A percentile compares a stretch with the other conserved stretches of the same genome.
Evolutionary conservation across 2,113 vertebrate genomes (phyloP).

Genomic region (Gnathonemus longibarbis): DNA sequence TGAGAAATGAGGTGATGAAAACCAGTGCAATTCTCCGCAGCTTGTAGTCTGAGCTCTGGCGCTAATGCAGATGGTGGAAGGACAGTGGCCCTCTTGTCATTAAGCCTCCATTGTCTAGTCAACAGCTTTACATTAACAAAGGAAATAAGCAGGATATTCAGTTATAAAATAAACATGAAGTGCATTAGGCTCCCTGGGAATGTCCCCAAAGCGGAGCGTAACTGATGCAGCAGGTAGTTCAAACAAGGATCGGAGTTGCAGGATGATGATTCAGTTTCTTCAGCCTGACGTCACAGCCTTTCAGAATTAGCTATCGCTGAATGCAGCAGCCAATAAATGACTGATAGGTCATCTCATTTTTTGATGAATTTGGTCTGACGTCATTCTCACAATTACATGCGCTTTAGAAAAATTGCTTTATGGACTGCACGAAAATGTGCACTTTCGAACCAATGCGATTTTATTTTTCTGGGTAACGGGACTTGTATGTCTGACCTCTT

Average conservation of each 20-base stretch:
- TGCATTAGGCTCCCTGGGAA: neutral
- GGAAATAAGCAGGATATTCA: neutral
- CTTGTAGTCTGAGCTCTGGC: neutral
- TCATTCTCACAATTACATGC: neutral
- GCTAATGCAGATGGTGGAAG: neutral
- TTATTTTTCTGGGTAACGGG: neutral
- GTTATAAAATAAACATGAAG: neutral
- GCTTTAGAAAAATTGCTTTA: neutral
- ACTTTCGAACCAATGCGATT: neutral
- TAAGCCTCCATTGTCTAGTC: neutral
- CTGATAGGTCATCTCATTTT: neutral
- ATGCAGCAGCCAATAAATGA: neutral
- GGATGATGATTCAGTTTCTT: constrained; percentile 11
- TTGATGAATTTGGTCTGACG: neutral
- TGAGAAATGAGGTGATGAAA: neutral
- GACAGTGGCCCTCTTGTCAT: neutral
- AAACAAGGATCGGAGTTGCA: neutral
- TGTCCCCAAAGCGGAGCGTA: neutral
- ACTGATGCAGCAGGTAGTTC: neutral
- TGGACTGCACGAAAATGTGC: neutral
- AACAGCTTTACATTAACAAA: neutral
- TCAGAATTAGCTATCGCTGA: neutral
- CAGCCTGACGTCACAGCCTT: neutral
- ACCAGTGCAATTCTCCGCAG: neutral
- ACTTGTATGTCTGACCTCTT: neutral